phyloP scores from a whole-genome alignment of 2,888 invertebrate genomes.

The Dryobota labecula region DNA sequence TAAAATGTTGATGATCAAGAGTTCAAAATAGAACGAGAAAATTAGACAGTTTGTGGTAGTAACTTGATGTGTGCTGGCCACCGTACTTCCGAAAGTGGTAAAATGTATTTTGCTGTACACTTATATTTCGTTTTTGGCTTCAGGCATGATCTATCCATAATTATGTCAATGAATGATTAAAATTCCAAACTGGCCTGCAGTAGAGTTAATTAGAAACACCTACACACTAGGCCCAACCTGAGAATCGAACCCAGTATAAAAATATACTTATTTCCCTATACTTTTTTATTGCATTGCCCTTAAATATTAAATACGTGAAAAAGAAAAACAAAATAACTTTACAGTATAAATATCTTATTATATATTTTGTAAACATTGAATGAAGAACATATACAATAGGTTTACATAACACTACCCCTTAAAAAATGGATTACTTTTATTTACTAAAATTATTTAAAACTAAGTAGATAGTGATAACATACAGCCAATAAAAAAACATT shows the following conservation, averaged over 20 bases:
- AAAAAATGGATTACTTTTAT: slow-evolving; percentile 44
- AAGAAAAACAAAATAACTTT: slow-evolving; percentile 11
- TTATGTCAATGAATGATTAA: neutral
- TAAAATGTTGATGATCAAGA: too few relatives aligned
- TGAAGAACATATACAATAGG: slow-evolving; percentile 53
- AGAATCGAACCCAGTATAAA: neutral
- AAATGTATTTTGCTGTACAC: neutral
- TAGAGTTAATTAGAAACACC: neutral
- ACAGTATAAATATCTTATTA: slow-evolving; percentile 60
- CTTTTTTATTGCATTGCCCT: neutral
- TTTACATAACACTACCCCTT: slow-evolving; percentile 40
- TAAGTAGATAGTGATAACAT: slow-evolving; percentile 26
- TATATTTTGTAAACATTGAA: slow-evolving; percentile 55
- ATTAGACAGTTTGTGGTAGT: too few relatives aligned
- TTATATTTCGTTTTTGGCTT: neutral
- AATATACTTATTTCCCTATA: too few relatives aligned
- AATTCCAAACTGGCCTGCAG: neutral
- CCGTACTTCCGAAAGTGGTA: neutral
- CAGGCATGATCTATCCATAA: neutral
- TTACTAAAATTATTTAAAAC: slow-evolving; percentile 47
- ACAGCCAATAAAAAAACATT: slow-evolving; percentile 29
- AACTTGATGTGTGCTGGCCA: too few relatives aligned
- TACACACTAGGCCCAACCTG: too few relatives aligned
- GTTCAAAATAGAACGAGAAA: too few relatives aligned
- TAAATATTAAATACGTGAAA: neutral